A percentile compares a stretch with the other conserved stretches of the same genome.
Evolutionary conservation across 1,140 invertebrate genomes (phyloP).

Genomic region (Macrocentrus cingulum): DNA sequence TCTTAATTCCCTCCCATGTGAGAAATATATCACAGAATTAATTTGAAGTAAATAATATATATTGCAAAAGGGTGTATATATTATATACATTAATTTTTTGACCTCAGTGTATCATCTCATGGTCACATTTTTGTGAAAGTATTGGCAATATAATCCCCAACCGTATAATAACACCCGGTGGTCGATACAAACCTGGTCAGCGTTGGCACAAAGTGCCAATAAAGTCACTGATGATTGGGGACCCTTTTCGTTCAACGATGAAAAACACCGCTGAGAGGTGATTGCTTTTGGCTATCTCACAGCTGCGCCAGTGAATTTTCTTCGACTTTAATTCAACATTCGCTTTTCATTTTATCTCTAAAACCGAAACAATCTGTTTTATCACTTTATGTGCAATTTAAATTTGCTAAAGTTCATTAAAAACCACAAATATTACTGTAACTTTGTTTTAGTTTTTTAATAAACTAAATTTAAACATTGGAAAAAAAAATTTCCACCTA

Average conservation of each 20-base stretch:
- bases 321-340: constrained; percentile 17
- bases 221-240: constrained; percentile 29
- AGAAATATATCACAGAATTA: too few species aligned
- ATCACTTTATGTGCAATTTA: background rate
- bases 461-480: too few species aligned
- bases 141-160: constrained; percentile 27
- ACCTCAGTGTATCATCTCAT: too few species aligned
- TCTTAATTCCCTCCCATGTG: too few species aligned
- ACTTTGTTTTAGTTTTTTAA: too few species aligned
- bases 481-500: too few species aligned
- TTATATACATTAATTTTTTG: too few species aligned
- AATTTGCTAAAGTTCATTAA: background rate
- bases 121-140: constrained; percentile 7
- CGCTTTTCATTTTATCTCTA: constrained; percentile 14
- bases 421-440: too few species aligned
- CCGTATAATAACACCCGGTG: background rate
- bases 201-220: constrained; percentile 33
- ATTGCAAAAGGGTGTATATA: too few species aligned
- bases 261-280: constrained; percentile 27
- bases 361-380: constrained; percentile 18
- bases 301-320: constrained; percentile 31
- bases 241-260: constrained; percentile 16
- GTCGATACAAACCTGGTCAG: constrained; percentile 23
- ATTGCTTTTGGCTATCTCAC: constrained; percentile 30
- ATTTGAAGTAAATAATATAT: too few species aligned